Evolutionary conservation across 1,140 invertebrate species (phyloP), one percentile per base, ranked within the genome.

Genomic region (Sarcophaga bullata): DNA sequence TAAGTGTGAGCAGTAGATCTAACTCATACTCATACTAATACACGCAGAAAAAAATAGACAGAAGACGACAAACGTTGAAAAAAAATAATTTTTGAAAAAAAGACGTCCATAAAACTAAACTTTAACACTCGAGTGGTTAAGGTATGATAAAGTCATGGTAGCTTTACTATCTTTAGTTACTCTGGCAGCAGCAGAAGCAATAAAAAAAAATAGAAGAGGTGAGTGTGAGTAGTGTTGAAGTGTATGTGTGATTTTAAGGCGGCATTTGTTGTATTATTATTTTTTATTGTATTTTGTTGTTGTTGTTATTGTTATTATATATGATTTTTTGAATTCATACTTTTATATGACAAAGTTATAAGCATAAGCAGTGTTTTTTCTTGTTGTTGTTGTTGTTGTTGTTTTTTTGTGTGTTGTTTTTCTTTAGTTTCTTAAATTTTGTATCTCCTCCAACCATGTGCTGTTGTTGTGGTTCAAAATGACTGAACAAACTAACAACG

Each of bases 111-210:
- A 68, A 68, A 68, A 68, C 62, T 68, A 68, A 68, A 68, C 62
- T 68, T 68, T 68, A 68, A 68, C 62, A 68, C 62, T 68, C 62
- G 62, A 68, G 62, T 68, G 62, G 62, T 68, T 68, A 68, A 68
- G 62, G 62, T 68, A 68, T 68, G 62, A 68, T 68, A 68, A 68
- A 68, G 62, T 68, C 62, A 68, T 68, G 62, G 62, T 68, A 68
- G 62, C 62, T 68, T 68, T 68, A 68, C 62, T 25, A 68, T 68
- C 62, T 68, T 19, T 15, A 37, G 25, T 37, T 37, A 37, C 25
- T 25, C 62, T 68, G 19, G 62, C 25, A 37, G 25, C 25, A 37
- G 25, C 25, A 37, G 54, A 15, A 58, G 54, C 54, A 58, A 15
- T n/a, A 58, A 13, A 58, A 58, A 58, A 58, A 58, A n/a, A 58